Evolutionary conservation across 2,888 invertebrate species (phyloP).

Genomic region (Ceratothoa steindachneri): DNA sequence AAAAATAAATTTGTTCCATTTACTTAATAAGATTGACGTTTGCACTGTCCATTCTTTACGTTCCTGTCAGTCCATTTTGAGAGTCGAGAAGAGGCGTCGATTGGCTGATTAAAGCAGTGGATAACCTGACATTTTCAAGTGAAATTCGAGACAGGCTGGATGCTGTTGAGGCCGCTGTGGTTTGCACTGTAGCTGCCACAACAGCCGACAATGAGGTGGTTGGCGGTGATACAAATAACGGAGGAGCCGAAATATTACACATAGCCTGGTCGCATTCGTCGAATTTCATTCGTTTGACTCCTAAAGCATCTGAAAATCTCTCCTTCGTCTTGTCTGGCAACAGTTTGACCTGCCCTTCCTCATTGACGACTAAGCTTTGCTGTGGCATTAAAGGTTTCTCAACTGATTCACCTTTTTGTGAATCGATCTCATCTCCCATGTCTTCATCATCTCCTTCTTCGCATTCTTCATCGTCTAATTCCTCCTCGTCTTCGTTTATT

Average conservation of each 20-base stretch:
- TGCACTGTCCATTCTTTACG: too few relatives aligned
- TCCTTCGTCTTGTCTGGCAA: too few relatives aligned
- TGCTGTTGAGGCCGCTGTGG: background rate
- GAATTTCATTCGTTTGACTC: background rate
- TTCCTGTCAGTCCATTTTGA: too few relatives aligned
- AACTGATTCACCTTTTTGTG: background rate
- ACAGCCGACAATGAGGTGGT: background rate
- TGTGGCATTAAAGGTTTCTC: too few relatives aligned
- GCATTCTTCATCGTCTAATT: constrained; percentile 18
- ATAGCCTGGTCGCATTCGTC: background rate
- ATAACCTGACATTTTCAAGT: background rate
- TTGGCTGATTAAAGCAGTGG: background rate
- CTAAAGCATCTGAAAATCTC: too few relatives aligned
- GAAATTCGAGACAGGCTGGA: background rate
- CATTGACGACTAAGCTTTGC: background rate
- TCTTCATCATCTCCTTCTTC: constrained; percentile 21
- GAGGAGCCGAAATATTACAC: background rate
- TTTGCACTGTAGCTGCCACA: background rate
- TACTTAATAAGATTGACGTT: too few relatives aligned
- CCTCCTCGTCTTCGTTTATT: constrained; percentile 7
- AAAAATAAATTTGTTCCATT: too few relatives aligned
- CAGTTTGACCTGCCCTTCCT: too few relatives aligned
- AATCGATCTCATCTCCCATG: background rate
- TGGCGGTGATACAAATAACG: background rate
- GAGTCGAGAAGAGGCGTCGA: too few relatives aligned